phyloP scores from a whole-genome alignment of 1,140 invertebrate genomes.

The Paraescarpia echinospica region DNA sequence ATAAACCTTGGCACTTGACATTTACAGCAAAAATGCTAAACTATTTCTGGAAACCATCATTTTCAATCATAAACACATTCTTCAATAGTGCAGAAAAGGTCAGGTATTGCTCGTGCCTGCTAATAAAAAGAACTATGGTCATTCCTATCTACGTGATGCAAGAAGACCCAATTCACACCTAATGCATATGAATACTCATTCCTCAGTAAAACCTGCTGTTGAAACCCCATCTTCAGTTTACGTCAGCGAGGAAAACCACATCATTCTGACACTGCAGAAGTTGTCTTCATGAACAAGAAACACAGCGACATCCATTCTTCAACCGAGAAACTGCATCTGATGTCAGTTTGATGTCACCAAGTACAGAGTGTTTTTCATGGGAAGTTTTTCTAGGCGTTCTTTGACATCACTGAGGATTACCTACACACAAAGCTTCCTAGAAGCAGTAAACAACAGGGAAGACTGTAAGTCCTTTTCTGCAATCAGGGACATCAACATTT shows the following conservation, averaged over 20 bases:
- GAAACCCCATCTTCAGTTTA: not conserved
- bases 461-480: not conserved
- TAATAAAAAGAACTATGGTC: not conserved
- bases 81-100: not conserved
- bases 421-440: not conserved
- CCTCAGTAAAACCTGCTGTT: not conserved
- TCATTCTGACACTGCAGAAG: not conserved
- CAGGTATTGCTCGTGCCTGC: not conserved
- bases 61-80: not conserved
- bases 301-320: not conserved
- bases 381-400: not conserved
- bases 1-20: too few species aligned
- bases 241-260: too few species aligned
- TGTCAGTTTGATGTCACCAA: not conserved
- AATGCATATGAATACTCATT: not conserved
- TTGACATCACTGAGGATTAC: not conserved
- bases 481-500: not conserved
- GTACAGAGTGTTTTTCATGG: not conserved
- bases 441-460: not conserved
- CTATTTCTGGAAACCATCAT: not conserved
- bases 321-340: not conserved
- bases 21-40: not conserved
- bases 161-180: not conserved
- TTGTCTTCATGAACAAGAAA: not conserved
- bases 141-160: not conserved